Percentiles rank a stretch among this genome's conserved stretches.
Conservation (phyloP, 2,888 invertebrate genomes). For the Teinopalpus imperialis region DNA sequence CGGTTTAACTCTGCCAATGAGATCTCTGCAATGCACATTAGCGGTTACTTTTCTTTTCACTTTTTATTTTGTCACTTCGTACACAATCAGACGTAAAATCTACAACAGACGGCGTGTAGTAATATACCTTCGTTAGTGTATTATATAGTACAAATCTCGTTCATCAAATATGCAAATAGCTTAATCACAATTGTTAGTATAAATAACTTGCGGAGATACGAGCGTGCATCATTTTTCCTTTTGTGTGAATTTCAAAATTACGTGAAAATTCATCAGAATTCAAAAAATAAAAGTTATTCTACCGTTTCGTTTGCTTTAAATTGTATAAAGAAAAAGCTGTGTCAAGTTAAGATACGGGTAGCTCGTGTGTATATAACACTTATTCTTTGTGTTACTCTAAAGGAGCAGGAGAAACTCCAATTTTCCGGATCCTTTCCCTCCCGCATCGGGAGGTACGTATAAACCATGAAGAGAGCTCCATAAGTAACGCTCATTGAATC, state of each 20-base stretch:
- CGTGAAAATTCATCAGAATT: background rate
- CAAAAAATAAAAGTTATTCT: constrained; percentile 2
- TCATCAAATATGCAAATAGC: constrained; percentile 24
- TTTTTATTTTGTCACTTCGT: too few relatives aligned
- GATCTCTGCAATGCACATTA: too few relatives aligned
- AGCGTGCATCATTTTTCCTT: constrained; percentile 2
- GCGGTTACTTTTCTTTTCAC: too few relatives aligned
- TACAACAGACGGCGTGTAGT: constrained; percentile 11
- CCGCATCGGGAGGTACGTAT: constrained; percentile 34
- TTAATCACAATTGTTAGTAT: constrained; percentile 17
- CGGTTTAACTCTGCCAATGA: too few relatives aligned
- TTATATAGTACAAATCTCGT: constrained; percentile 22
- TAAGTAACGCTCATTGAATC: constrained; percentile 19
- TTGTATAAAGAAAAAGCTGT: constrained; percentile 26
- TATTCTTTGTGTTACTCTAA: constrained; percentile 43
- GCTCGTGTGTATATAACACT: constrained; percentile 49
- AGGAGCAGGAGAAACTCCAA: constrained; percentile 39
- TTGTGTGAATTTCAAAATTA: background rate
- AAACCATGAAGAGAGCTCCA: constrained; percentile 23
- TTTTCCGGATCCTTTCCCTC: constrained; percentile 44
- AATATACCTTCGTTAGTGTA: constrained; percentile 21
- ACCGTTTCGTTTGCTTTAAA: background rate
- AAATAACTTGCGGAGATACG: constrained; percentile 8
- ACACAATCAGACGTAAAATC: constrained; percentile 1
- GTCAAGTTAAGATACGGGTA: constrained; percentile 35